These are phyloP conservation scores for Aldabrachelys gigantea DNA, from an alignment of 2,113 vertebrate genomes.

Conservation along the genomic window DNA sequence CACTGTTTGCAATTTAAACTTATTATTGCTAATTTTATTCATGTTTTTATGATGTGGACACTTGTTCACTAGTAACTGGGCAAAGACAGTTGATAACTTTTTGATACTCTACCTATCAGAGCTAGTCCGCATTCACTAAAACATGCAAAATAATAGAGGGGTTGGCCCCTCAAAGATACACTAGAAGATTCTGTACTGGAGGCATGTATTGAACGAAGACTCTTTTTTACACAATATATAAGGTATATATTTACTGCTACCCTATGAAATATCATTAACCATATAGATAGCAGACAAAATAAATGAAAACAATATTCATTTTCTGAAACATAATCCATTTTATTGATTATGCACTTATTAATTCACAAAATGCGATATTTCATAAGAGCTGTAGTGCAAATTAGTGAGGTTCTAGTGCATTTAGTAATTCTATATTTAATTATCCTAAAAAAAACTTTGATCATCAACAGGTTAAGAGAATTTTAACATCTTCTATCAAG, in stretches of 20 bases:
- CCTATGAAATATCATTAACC: background rate
- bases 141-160: background rate
- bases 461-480: background rate
- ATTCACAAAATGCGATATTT: background rate
- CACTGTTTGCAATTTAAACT: background rate
- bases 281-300: background rate
- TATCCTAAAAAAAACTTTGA: background rate
- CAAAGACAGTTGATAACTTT: background rate
- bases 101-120: background rate
- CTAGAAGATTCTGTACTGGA: background rate
- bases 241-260: background rate
- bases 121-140: background rate
- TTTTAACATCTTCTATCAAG: background rate
- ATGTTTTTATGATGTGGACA: background rate
- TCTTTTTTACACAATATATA: background rate
- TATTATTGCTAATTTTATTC: background rate
- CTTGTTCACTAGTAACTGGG: background rate
- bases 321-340: background rate
- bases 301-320: fast-evolving
- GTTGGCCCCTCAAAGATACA: background rate
- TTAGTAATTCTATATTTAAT: background rate
- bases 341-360: background rate
- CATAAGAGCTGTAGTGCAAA: background rate
- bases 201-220: background rate
- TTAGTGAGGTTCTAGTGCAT: background rate